Conservation (phyloP, 2,113 vertebrate species). For the Stigmatopora nigra region DNA sequence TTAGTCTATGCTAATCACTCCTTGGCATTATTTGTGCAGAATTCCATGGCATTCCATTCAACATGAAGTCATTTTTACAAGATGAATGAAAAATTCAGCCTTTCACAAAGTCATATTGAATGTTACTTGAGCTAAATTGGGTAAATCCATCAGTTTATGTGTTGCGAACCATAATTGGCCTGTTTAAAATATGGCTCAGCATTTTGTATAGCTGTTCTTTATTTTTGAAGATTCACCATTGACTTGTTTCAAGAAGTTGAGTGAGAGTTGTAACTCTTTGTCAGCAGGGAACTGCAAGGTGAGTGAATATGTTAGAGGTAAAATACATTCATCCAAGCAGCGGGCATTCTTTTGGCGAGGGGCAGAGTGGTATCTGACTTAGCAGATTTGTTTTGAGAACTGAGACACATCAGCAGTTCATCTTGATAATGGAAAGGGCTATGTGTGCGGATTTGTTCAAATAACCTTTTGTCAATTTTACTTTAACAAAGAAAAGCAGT, state of each 20-base stretch:
- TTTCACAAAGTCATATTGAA: not conserved
- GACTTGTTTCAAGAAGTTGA: conserved; percentile 19
- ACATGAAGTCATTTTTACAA: not conserved
- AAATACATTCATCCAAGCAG: conserved; percentile 42
- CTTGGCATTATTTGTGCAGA: not conserved
- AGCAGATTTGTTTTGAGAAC: conserved; percentile 54
- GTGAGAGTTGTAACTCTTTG: conserved; percentile 46
- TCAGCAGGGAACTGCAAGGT: conserved; percentile 34
- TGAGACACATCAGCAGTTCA: conserved; percentile 56
- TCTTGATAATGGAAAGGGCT: conserved; percentile 59
- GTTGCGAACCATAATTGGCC: not conserved
- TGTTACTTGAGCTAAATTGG: not conserved
- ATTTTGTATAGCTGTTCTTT: not conserved
- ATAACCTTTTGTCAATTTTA: conserved; percentile 60
- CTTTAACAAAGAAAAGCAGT: conserved; percentile 39
- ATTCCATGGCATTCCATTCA: not conserved
- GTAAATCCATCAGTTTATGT: not conserved
- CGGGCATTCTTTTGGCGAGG: conserved; percentile 50
- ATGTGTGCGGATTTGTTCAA: conserved; percentile 52
- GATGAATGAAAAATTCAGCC: conserved; percentile 4
- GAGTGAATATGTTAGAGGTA: conserved; percentile 54
- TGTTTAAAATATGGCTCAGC: not conserved
- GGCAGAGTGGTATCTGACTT: conserved; percentile 52
- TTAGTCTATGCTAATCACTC: not conserved
- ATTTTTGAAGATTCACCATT: not conserved